Evolutionary conservation across 2,113 vertebrate genomes (phyloP), one percentile per base, ranked within the genome.

Genomic region (Malurus elegans): DNA sequence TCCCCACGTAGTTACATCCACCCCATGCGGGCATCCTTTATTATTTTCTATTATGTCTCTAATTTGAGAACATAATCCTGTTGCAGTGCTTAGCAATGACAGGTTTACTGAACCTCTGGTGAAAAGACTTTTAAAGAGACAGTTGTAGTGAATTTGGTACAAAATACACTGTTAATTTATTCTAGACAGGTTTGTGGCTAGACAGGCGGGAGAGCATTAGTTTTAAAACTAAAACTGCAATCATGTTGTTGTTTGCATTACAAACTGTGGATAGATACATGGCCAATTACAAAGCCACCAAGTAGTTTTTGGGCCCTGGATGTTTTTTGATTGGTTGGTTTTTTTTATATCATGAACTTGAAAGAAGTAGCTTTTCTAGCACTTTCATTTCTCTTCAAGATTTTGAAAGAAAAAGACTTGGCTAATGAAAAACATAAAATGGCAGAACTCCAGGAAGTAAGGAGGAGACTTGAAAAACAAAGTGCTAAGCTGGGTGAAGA

Each of bases 351-450:
- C 45, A 31, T 85, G 84, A 70, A 53, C 17, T 74, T 93, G 40
- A 38, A 95, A 53, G 34, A 85, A 38, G 19, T 78, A 34, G 50
- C 38, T 69, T 91, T 78, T 80, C 34, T 66, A 70, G 7, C 34
- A 44, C 47, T 83, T 89, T 57, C 83, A 40, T 97, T 95, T 95
- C 32, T 71, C 21, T 85, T 94, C 31, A 93, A 99, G 99, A 98
- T 94, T 91, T 95, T 98, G 67, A 97, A 98, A 75, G 98, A 99
- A 93, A 98, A 98, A 89, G 98, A 99, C 66, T 94, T 99, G 93
- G 97, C 97, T 92, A 98, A 98, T 96, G 99, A 99, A 97, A 99
- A 97, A 94, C 97, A 96, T 80, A 98, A 97, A 96, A 96, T 97
- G 24, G 97, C 98, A 80, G 99, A 99, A 90, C 96, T 99, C 72